These are phyloP conservation scores for Mesoligia furuncula DNA, from an alignment of 2,888 invertebrate species.

Conservation along the genomic window DNA sequence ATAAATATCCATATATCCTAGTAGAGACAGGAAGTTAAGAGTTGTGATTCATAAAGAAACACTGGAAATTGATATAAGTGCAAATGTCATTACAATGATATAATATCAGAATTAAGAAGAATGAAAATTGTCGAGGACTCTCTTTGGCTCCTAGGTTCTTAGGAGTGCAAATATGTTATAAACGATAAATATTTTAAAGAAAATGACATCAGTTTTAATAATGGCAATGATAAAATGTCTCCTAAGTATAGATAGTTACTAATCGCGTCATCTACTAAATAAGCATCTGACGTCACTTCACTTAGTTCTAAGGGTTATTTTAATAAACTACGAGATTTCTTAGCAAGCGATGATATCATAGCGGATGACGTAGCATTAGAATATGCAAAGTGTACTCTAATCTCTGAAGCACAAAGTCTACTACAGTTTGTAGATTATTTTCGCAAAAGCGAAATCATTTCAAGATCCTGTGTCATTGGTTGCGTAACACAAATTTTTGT, in stretches of 20 bases:
- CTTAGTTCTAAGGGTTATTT: constrained; percentile 67
- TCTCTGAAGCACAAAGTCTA: constrained; percentile 33
- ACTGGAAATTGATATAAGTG: neutral
- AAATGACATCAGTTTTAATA: neutral
- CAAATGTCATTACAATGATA: neutral
- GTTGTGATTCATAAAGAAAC: neutral
- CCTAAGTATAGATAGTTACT: constrained; percentile 28
- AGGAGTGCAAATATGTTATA: neutral
- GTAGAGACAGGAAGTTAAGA: neutral
- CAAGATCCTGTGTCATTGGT: constrained; percentile 68
- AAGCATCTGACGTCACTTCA: constrained; percentile 61
- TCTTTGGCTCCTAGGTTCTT: neutral
- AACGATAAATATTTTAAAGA: neutral
- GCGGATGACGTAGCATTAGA: constrained; percentile 21
- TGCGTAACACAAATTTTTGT: constrained; percentile 62
- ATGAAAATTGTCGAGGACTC: neutral
- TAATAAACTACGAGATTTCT: constrained; percentile 62
- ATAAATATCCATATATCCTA: neutral
- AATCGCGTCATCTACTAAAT: constrained; percentile 44
- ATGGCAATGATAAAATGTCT: constrained; percentile 7
- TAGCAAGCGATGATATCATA: constrained; percentile 64
- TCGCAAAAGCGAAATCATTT: constrained; percentile 54
- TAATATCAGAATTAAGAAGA: neutral
- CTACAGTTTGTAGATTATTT: constrained; percentile 42
- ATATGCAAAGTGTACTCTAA: constrained; percentile 52